Base-by-base conservation (phyloP, 2,113 vertebrate species). In the Chinchilla lanigera region DNA sequence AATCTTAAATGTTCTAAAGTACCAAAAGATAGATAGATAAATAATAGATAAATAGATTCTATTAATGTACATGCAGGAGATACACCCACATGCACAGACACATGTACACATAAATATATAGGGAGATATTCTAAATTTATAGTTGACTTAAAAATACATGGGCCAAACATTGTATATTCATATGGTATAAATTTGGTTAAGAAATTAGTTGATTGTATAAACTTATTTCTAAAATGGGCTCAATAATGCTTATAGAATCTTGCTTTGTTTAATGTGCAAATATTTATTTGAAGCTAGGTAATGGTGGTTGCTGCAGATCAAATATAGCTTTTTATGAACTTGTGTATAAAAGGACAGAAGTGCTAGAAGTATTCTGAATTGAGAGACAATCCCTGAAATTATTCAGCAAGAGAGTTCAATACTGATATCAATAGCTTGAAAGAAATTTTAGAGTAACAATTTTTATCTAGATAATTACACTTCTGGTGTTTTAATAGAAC, bases 361-460 rank as follows among this genome's bases (percentile, higher is more conserved):
- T 47, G 7, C 30, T 17, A 16, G 44, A 94, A 54, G 10, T n/a
- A 54, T 93, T 92, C 52, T 24, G 7, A 7, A 65, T 20, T 0
- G 8, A n/a, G 90, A 30, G 0, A 8, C 44, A 52, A 50, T 56
- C 35, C 33, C 5, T 41, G 3, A 54, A 60, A 8, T 35, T 67
- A 71, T 50, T 80, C 60, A 24, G 33, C 0, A 7, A 56, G 11
- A 50, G 1, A 30, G 0, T 0, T 6, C 3, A 19, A 33, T 6
- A 94, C 26, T 50, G 14, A 83, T 52, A 50, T 26, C 22, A 47
- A 77, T 41, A 38, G 28, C 73, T 86, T 71, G 16, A 84, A 94
- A 33, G 6, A 5, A 7, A 50, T 69, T 94, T 75, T 41, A 60
- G 13, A 75, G 24, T 63, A 67, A 47, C 1, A 22, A 1, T 30